phyloP scores from a whole-genome alignment of 2,888 invertebrate genomes.

The Lepas anatifera region DNA sequence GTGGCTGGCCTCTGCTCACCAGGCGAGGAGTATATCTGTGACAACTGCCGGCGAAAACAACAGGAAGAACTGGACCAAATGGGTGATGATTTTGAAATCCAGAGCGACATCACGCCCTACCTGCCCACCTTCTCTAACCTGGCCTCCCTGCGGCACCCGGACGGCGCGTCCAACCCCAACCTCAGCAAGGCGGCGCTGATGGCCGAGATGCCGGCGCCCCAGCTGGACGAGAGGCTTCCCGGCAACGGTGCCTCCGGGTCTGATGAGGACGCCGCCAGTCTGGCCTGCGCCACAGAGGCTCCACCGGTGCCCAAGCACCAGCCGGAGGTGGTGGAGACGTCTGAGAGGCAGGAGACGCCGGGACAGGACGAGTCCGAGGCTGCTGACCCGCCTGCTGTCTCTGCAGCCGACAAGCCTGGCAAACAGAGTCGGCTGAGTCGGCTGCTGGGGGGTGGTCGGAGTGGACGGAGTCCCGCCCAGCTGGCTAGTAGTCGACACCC shows the following conservation, averaged over 20 bases:
- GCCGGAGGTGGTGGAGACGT: background rate
- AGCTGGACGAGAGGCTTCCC: conserved; percentile 19
- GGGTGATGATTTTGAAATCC: background rate
- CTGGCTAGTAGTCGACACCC: background rate
- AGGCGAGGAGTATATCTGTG: conserved; percentile 6
- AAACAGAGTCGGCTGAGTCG: background rate
- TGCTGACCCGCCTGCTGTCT: too few species aligned
- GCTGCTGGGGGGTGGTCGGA: background rate
- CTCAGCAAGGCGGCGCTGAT: conserved; percentile 43
- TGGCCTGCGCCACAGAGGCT: background rate
- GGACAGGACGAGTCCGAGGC: background rate
- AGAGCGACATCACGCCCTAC: conserved; percentile 9
- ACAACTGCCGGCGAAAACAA: background rate
- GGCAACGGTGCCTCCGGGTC: conserved; percentile 22
- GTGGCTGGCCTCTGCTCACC: background rate
- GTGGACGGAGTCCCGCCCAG: background rate
- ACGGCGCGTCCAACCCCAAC: conserved; percentile 87
- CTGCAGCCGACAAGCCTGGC: background rate
- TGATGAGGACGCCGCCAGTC: conserved; percentile 22
- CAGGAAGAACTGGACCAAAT: background rate
- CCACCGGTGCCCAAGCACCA: background rate
- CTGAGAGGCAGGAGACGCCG: background rate
- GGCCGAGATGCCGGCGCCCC: conserved; percentile 18
- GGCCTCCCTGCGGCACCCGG: conserved; percentile 58
- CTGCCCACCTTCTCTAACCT: conserved; percentile 33